phyloP scores from a whole-genome alignment of 2,888 invertebrate genomes.

The Pyrgus malvae region DNA sequence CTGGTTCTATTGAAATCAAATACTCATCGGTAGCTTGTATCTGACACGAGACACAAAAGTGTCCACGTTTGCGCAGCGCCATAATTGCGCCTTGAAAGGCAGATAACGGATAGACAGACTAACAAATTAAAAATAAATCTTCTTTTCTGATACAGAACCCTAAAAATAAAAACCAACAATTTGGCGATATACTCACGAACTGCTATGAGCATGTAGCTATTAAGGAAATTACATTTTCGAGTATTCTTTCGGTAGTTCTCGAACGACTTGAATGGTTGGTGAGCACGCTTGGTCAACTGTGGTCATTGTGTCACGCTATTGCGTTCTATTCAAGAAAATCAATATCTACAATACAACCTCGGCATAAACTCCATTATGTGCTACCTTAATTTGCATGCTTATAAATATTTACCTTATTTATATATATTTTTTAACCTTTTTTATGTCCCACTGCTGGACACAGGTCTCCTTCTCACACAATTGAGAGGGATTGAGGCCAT shows the following conservation, averaged over 20 bases:
- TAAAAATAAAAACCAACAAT: no score
- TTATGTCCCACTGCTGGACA: no score
- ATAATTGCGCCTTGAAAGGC: neutral
- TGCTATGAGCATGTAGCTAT: neutral
- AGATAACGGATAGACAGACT: neutral
- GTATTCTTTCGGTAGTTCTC: neutral
- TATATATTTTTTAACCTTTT: no score
- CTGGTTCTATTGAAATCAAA: no score
- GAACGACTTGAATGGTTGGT: slow-evolving; percentile 38
- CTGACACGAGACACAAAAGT: no score
- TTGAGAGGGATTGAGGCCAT: no score
- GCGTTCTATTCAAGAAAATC: slow-evolving; percentile 35
- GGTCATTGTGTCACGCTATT: slow-evolving; percentile 37
- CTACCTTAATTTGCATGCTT: no score
- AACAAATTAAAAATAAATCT: neutral
- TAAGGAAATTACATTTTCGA: neutral
- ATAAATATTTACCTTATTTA: no score
- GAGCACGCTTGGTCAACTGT: slow-evolving; percentile 42
- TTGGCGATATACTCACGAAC: neutral
- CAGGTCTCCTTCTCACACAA: no score
- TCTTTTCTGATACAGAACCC: no score
- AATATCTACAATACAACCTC: slow-evolving; percentile 25
- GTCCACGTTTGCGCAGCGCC: no score
- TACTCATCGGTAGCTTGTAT: no score
- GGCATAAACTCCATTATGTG: neutral